Conservation (phyloP, 1,140 invertebrate genomes). For the Apocrypta bakeri region DNA sequence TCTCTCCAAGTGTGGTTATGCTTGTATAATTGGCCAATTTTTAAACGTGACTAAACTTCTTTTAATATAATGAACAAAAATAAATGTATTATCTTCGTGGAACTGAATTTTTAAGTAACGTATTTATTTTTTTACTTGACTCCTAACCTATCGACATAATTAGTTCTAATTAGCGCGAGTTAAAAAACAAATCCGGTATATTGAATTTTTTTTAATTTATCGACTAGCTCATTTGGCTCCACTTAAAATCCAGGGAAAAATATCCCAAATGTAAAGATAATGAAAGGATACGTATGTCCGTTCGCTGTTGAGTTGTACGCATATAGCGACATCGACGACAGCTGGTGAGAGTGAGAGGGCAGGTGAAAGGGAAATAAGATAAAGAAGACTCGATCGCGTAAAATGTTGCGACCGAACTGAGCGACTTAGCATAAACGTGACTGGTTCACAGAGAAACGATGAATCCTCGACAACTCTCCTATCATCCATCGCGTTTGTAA, state of each 20-base stretch:
- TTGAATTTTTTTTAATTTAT: background rate
- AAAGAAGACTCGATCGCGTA: slow-evolving; percentile 32
- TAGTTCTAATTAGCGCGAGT: background rate
- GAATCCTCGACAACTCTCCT: background rate
- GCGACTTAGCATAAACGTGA: slow-evolving; percentile 32
- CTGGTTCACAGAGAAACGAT: background rate
- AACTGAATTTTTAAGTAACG: background rate
- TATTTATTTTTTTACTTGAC: background rate
- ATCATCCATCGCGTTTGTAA: background rate
- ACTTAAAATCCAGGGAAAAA: no score
- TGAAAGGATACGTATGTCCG: no score
- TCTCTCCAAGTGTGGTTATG: background rate
- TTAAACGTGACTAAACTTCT: background rate
- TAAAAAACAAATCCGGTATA: background rate
- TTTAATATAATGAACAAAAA: background rate
- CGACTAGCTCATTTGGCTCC: no score
- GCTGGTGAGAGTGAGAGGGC: slow-evolving; percentile 1
- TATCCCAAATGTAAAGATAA: no score
- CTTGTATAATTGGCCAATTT: background rate
- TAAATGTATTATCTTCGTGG: background rate
- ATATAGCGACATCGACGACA: no score
- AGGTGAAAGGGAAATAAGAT: slow-evolving; percentile 46
- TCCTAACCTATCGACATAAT: background rate
- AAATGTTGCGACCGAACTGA: slow-evolving; percentile 10
- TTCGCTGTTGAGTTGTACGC: no score